A percentile compares a stretch with the other conserved stretches of the same genome.
Evolutionary conservation across 2,113 vertebrate species (phyloP).

Genomic region (Carettochelys insculpta): DNA sequence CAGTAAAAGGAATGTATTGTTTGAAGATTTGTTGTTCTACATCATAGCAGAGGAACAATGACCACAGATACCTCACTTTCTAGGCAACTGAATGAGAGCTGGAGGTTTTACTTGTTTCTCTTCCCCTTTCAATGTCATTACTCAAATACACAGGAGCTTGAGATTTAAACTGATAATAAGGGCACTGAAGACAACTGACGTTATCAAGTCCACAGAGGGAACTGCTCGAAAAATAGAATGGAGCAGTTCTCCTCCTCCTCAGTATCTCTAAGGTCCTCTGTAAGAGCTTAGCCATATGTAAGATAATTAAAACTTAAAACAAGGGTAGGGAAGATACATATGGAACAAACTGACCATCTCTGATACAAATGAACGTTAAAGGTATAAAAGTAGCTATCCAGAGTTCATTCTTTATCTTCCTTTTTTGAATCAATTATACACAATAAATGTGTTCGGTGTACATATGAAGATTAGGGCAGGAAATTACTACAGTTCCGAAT

Average conservation of each 20-base stretch:
- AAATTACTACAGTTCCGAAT: not conserved
- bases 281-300: conserved; percentile 48
- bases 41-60: not conserved
- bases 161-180: conserved; percentile 40
- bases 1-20: not conserved
- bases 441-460: not conserved
- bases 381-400: not conserved
- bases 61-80: not conserved
- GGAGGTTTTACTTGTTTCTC: not conserved
- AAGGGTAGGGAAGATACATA: conserved; percentile 31
- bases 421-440: not conserved
- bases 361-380: conserved; percentile 12
- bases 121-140: not conserved
- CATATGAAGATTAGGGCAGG: not conserved
- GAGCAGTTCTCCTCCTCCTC: not conserved
- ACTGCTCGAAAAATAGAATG: not conserved
- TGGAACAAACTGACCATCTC: conserved; percentile 42
- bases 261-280: conserved; percentile 44
- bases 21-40: not conserved
- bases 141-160: not conserved
- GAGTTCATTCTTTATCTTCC: not conserved
- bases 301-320: conserved; percentile 69
- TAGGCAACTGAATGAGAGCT: conserved; percentile 6
- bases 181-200: conserved; percentile 12
- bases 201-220: not conserved